Percentiles rank a stretch among this genome's conserved stretches.
phyloP scores from a whole-genome alignment of 2,888 invertebrate species.

The Nudaria mundana region DNA sequence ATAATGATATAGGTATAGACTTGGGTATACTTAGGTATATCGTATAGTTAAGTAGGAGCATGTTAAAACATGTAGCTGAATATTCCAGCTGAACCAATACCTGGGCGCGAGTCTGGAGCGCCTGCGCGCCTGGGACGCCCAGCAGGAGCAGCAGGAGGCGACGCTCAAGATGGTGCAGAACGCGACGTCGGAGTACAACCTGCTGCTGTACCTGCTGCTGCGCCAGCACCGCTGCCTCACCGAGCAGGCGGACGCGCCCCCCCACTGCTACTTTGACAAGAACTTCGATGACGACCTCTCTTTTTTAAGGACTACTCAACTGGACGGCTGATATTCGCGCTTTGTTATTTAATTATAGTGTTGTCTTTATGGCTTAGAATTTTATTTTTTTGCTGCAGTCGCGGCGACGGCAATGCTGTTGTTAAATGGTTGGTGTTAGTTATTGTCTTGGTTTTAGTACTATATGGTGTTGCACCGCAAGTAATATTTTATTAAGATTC shows the following conservation, averaged over 20 bases:
- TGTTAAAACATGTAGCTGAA: not conserved
- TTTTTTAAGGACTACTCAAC: constrained; percentile 34
- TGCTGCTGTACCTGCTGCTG: constrained; percentile 59
- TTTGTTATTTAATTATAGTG: constrained; percentile 32
- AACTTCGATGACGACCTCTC: constrained; percentile 35
- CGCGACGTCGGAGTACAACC: constrained; percentile 63
- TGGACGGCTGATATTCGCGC: constrained; percentile 23
- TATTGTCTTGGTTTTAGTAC: no score
- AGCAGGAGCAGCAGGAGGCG: constrained; percentile 55
- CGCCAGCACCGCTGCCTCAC: constrained; percentile 49
- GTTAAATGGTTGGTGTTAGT: not conserved
- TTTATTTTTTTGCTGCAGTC: constrained; percentile 21
- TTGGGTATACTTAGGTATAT: no score
- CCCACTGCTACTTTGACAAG: constrained; percentile 44
- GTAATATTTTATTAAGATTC: no score
- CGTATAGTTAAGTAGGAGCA: no score
- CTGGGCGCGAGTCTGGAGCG: constrained; percentile 48
- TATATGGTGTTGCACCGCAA: no score
- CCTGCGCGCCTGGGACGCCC: constrained; percentile 54
- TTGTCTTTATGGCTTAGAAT: constrained; percentile 25
- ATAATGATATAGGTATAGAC: no score
- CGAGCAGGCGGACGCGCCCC: constrained; percentile 28
- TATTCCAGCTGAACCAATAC: constrained; percentile 44
- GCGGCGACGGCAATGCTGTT: constrained; percentile 5
- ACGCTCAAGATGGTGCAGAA: constrained; percentile 55